Base-by-base conservation (phyloP, 2,113 vertebrate genomes). In the Halichoerus grypus region DNA sequence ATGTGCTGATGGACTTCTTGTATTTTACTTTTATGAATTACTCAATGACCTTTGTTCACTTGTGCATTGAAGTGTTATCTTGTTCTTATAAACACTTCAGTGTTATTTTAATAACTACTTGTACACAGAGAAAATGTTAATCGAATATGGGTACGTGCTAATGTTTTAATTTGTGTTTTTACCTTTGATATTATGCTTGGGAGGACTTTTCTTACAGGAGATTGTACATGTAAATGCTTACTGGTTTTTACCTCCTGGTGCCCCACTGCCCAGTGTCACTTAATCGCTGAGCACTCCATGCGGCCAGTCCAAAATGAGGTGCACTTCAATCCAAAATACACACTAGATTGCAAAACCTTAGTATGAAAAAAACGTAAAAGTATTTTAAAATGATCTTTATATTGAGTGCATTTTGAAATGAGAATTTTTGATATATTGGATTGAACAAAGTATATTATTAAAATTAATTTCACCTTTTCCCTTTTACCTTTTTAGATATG, bases 191-290 rank as follows among this genome's bases (percentile, higher is more conserved):
- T 13, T 63, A 10, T 11, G 33, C 13, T 31, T 16, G 57, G 42
- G 59, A 82, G 42, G 18, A 3, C 65, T 39, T 49, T 36, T 19
- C 39, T 61, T 3, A 11, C 0, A 16, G 59, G 15, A 42, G 16
- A 71, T 9, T 8, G 10, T 10, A 12, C 19, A n/a, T 0, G 13
- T 18, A 49, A 33, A 9, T 53, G 4, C 18, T 7, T 1, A 1
- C 7, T 63, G 33, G 22, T 16, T 36, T 59, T 16, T 21, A 13
- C n/a, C 28, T 36, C 36, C 7, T 42, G 18, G 7, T 12, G 21
- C 42, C 59, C 53, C 11, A 10, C 21, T 21, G 33, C 15, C 36
- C 59, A 26, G 19, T 0, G 24, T 22, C 0, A n/a, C 1, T 2
- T 10, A 5, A 72, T 59, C 8, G 1, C 2, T 28, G 53, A 59